Percentiles rank a stretch among this genome's conserved stretches.
These are phyloP conservation scores for Melanostoma scalare DNA, from an alignment of 2,888 invertebrate genomes.

Conservation along the genomic window DNA sequence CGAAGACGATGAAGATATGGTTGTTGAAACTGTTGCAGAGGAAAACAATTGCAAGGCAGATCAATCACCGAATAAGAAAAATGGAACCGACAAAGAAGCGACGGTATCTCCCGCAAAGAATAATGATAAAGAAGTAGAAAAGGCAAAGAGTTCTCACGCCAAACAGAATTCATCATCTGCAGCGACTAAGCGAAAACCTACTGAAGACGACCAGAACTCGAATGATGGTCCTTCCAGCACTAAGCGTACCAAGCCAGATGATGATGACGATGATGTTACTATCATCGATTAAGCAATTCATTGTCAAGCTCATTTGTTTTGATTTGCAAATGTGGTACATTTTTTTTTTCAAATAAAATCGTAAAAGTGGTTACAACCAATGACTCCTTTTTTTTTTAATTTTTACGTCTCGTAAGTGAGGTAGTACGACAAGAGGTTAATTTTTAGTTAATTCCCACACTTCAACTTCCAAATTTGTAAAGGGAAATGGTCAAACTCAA, in stretches of 20 bases:
- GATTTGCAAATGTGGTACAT: conserved; percentile 48
- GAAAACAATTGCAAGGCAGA: conserved; percentile 57
- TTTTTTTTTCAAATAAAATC: not conserved
- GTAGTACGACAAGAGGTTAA: too few relatives aligned
- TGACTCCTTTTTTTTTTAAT: too few relatives aligned
- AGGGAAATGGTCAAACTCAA: too few relatives aligned
- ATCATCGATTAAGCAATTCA: conserved; percentile 44
- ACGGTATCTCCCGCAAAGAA: conserved; percentile 73
- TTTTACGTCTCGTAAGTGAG: too few relatives aligned
- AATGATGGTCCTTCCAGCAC: conserved; percentile 70
- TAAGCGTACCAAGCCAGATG: conserved; percentile 58
- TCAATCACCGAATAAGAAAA: conserved; percentile 32
- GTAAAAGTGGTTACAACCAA: too few relatives aligned
- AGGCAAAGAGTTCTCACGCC: conserved; percentile 12
- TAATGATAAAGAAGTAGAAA: conserved; percentile 63
- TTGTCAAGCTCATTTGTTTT: not conserved
- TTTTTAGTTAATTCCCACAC: too few relatives aligned
- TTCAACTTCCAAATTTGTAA: too few relatives aligned
- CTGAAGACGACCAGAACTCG: conserved; percentile 59
- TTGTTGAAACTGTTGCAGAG: conserved; percentile 39
- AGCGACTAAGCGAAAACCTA: conserved; percentile 77
- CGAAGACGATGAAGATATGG: conserved; percentile 77
- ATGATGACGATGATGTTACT: conserved; percentile 55
- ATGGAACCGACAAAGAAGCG: conserved; percentile 41
- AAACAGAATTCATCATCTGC: conserved; percentile 6